Base-by-base conservation (phyloP, 2,113 vertebrate genomes). In the Xerus inauris region DNA sequence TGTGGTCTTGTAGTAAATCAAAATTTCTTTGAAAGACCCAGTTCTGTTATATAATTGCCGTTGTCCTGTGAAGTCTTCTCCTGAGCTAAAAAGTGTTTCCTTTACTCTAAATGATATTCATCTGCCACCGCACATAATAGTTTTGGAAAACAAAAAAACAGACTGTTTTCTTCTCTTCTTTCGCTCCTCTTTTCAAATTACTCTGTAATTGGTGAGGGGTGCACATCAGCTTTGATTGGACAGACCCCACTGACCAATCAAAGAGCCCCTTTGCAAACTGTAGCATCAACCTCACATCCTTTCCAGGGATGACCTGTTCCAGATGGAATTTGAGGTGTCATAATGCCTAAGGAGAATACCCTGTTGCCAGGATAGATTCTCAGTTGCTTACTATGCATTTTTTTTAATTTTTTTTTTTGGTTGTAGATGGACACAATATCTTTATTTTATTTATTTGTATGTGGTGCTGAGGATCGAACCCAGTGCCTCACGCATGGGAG, bases 1-100 rank as follows among this genome's bases (percentile, higher is more conserved):
- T 98, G 98, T 85, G 98, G 97, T 98, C 97, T 98, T 87, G 97
- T 96, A 98, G 98, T 98, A 99, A 99, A 98, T 98, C 98, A 98
- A 97, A 96, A 94, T 95, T 94, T 97, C 75, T 98, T 96, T 97
- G 98, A 97, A 98, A 97, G 97, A 97, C 90, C 67, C 73, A 95
- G 93, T 62, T 96, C 89, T 95, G 97, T 98, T 98, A 97, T 93
- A 94, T 98, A 97, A 98, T 98, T 97, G 81, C 93, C 93, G 97
- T 93, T 96, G 79, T 76, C 51, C 97, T 92, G 57, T 57, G 57
- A 87, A 96, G 67, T 40, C 73, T 73, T 75, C 83, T 90, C 54
- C 72, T 40, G 45, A 38, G 84, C 83, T 93, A 82, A 92, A 96
- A 84, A 83, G 64, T 45, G 17, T 94, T 91, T 96, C 65, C 6